Base-by-base conservation (phyloP, 2,888 invertebrate genomes). In the Ceriagrion tenellum region DNA sequence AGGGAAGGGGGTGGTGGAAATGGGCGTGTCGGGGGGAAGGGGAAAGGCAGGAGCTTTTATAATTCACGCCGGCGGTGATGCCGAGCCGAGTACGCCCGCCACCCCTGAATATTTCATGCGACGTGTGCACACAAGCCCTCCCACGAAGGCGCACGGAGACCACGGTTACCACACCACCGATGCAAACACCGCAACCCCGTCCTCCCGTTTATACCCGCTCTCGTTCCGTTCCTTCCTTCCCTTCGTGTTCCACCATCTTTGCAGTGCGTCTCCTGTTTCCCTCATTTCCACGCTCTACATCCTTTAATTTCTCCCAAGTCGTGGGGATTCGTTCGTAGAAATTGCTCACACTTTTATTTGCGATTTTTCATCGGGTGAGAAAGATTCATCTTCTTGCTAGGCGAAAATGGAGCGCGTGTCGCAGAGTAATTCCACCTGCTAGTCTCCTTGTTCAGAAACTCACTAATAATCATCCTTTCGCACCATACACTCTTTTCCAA, bases 71-170 rank as follows among this genome's bases (percentile, higher is more conserved):
- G 63, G 91, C 63, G 91, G 91, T 91, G 91, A 63, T 63, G 91
- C 91, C 40, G 91, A 91, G 59, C 63, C 63, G 93, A 74, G 47
- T 69, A n/a, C 69, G 26, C 81, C 59, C 12, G 35, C 81, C 81
- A 26, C 81, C 81, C 81, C 69, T 93, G 93, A 93, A 93, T 93
- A 93, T 93, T 93, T 93, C 93, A 93, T 93, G 47, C 93, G 93
- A 93, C 93, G 74, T 74, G 63, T 93, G 93, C 93, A 93, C 93
- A 93, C 93, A 55, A 47, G 69, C 74, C 69, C 69, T 18, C 93
- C 81, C 81, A 81, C 35, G 81, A 35, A 81, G 35, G 81, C 30
- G 18, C 81, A 81, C 81, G 81, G 81, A 35, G 30, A 35, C 81
- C 81, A 35, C 30, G 81, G 69, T 69, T 69, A 69, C 69, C 69